These are phyloP conservation scores for Cranoglanis bouderius DNA, from an alignment of 2,113 vertebrate species.

Conservation along the genomic window DNA sequence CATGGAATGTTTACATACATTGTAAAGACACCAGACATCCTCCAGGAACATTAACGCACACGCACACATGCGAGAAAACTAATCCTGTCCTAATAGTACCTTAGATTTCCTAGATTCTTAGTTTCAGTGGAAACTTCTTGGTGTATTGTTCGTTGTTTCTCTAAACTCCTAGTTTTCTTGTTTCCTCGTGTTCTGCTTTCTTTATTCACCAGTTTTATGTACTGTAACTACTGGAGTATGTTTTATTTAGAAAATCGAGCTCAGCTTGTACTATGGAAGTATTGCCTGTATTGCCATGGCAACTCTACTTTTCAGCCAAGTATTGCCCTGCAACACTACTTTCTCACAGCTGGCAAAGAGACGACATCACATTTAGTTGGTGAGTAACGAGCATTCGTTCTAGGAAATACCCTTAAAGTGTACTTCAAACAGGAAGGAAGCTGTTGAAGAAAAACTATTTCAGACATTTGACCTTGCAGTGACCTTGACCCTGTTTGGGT, in stretches of 20 bases:
- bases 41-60: not conserved
- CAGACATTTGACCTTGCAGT: not conserved
- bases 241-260: not conserved
- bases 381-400: not conserved
- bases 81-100: not conserved
- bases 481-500: not conserved
- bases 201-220: constrained; percentile 6
- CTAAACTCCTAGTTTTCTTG: not conserved
- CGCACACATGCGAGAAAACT: not conserved
- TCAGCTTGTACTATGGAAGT: not conserved
- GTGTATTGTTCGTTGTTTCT: not conserved
- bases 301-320: constrained; percentile 6
- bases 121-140: not conserved
- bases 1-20: not conserved
- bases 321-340: constrained; percentile 2
- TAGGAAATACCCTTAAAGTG: not conserved
- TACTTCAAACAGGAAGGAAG: not conserved
- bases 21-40: not conserved
- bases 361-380: not conserved
- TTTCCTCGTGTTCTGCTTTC: not conserved
- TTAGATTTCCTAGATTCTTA: not conserved
- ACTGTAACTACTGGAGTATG: not conserved
- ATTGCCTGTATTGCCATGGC: constrained; percentile 11
- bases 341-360: constrained; percentile 11
- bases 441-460: not conserved